Evolutionary conservation across 1,140 invertebrate species (phyloP).

Genomic region (Gryon sp.): DNA sequence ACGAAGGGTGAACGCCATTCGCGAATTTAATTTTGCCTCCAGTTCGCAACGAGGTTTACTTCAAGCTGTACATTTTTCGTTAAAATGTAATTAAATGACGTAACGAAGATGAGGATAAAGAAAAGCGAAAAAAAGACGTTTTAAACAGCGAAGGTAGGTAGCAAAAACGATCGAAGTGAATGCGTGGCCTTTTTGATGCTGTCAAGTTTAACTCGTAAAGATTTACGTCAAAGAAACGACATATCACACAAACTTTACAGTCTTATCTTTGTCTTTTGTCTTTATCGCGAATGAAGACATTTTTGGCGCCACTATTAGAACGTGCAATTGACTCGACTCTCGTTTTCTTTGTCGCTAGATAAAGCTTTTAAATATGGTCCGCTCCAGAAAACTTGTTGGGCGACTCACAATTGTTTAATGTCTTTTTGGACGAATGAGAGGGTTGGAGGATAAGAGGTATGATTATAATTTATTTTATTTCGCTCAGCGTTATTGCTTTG

Average conservation of each 20-base stretch:
- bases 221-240: slow-evolving; percentile 49
- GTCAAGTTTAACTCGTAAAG: slow-evolving; percentile 45
- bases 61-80: slow-evolving; percentile 45
- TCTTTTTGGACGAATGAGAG: too few relatives aligned
- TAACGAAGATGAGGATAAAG: slow-evolving; percentile 14
- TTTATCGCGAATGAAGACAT: slow-evolving; percentile 73
- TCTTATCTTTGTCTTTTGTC: slow-evolving; percentile 68
- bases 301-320: slow-evolving; percentile 73
- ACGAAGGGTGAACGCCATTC: slow-evolving; percentile 28
- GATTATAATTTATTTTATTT: slow-evolving; percentile 57
- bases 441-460: too few relatives aligned
- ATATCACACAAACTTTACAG: slow-evolving; percentile 69
- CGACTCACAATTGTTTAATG: slow-evolving; percentile 57
- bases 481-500: slow-evolving; percentile 33
- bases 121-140: slow-evolving; percentile 11
- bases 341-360: slow-evolving; percentile 51
- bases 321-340: slow-evolving; percentile 51
- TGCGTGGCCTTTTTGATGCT: slow-evolving; percentile 10
- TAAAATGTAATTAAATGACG: slow-evolving; percentile 44
- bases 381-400: slow-evolving; percentile 53
- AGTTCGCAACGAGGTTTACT: slow-evolving; percentile 46
- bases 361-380: slow-evolving; percentile 56
- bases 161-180: background rate
- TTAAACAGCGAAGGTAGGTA: background rate
- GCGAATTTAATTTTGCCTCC: slow-evolving; percentile 44